Evolutionary conservation across 2,888 invertebrate species (phyloP), one percentile per base, ranked within the genome.

Genomic region (Steinernema carpocapsae): DNA sequence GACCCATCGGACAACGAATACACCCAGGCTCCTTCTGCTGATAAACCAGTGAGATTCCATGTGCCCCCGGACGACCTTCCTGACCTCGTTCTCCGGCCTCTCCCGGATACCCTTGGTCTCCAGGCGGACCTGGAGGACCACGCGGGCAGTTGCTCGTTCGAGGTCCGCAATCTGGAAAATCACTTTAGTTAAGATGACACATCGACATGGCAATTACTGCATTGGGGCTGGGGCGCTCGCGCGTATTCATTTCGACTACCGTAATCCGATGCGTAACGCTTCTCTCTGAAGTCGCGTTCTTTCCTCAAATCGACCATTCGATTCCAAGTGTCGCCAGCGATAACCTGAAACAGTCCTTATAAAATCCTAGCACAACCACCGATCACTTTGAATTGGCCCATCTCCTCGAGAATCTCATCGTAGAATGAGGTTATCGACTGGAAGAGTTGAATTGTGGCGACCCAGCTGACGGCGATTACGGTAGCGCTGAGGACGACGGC

Each of bases 401-500:
- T 19, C 22, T 56, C 26, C n/a, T 6, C 56, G 56, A 56, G 4
- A 6, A 56, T 24, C 26, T 56, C 56, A 26, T 56, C 26, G 56
- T 56, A 26, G 26, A 56, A 56, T 2, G 56, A 3, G 26, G 22
- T 56, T 4, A 56, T 56, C 56, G 56, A 7, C 24, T 17, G 56
- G 56, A 56, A 10, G 24, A 56, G 56, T 10, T 26, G 24, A 19
- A 10, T 7, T 3, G 17, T 26, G 22, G 56, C 56, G 6, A 56
- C 26, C 56, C 56, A 56, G 22, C 26, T 24, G 26, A 6, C 56
- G 2, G 26, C 24, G 56, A 56, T 56, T 22, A 56, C 56, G 56
- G 56, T 56, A 24, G 56, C 56, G 56, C 26, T 26, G 56, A 56
- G 26, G 56, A 6, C 56, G 56, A 56, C 26, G 56, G 56, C 22